Evolutionary conservation across 2,888 invertebrate species (phyloP).

Genomic region (Volucella inflata): DNA sequence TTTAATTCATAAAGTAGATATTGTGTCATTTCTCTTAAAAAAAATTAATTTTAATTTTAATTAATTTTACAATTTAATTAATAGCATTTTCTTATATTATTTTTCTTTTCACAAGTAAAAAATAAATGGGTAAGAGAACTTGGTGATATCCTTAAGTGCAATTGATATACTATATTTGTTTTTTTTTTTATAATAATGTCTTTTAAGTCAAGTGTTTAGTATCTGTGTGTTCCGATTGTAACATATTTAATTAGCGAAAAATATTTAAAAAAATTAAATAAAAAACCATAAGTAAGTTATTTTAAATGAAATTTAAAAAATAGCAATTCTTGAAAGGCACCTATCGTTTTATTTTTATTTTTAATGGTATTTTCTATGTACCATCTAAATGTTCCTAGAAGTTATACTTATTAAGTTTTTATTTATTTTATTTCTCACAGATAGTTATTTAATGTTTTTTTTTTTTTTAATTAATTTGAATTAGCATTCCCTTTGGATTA

Average conservation of each 20-base stretch:
- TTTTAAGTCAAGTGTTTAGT: slow-evolving; percentile 52
- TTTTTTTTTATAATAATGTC: slow-evolving; percentile 33
- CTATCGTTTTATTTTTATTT: slow-evolving; percentile 67
- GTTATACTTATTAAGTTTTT: slow-evolving; percentile 36
- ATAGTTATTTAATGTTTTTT: slow-evolving; percentile 32
- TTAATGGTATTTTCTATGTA: slow-evolving; percentile 48
- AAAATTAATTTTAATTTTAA: slow-evolving; percentile 10
- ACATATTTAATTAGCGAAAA: slow-evolving; percentile 8
- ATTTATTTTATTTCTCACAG: slow-evolving; percentile 8
- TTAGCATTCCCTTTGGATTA: slow-evolving; percentile 31
- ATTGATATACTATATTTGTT: slow-evolving; percentile 24
- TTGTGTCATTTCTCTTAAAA: slow-evolving; percentile 29
- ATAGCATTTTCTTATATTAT: slow-evolving; percentile 9
- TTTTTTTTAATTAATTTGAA: slow-evolving; percentile 37
- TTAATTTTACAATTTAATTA: no score
- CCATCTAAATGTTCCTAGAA: slow-evolving; percentile 43
- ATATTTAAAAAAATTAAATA: slow-evolving; percentile 30
- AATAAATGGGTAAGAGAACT: slow-evolving; percentile 10
- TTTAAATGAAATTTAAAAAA: slow-evolving; percentile 10
- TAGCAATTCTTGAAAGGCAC: slow-evolving; percentile 66
- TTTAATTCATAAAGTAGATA: slow-evolving; percentile 43
- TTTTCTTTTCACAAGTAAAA: slow-evolving; percentile 5
- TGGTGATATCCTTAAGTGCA: slow-evolving; percentile 51
- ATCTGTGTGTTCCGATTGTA: slow-evolving; percentile 21
- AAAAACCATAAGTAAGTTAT: slow-evolving; percentile 11